Percentiles rank a stretch among this genome's conserved stretches.
Evolutionary conservation across 1,140 invertebrate genomes (phyloP).

Genomic region (Bombus consobrinus): DNA sequence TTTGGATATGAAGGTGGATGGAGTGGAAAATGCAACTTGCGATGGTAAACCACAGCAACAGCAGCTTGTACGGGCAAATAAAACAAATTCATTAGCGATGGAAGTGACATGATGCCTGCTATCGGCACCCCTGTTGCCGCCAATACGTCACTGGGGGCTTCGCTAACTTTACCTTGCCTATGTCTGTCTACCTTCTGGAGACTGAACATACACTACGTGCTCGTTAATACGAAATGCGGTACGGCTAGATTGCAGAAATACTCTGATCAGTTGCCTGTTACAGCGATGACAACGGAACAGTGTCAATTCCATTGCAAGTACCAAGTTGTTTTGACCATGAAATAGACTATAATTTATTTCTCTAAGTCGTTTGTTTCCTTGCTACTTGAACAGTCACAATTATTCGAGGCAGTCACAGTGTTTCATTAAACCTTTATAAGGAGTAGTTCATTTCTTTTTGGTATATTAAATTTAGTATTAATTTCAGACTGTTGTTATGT

Average conservation of each 20-base stretch:
- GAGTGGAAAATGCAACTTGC: constrained; percentile 76
- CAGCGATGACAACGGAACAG: constrained; percentile 42
- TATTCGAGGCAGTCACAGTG: constrained; percentile 14
- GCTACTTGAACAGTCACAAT: constrained; percentile 49
- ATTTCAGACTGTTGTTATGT: constrained; percentile 7
- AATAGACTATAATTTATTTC: constrained; percentile 26
- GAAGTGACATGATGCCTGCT: constrained; percentile 83
- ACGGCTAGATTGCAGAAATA: constrained; percentile 66
- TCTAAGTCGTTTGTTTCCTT: constrained; percentile 59
- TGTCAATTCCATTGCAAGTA: constrained; percentile 59
- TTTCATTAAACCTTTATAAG: constrained; percentile 16
- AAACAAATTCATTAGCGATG: constrained; percentile 81
- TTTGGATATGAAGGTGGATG: constrained; percentile 80
- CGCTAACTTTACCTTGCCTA: constrained; percentile 79
- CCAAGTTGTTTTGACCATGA: constrained; percentile 33
- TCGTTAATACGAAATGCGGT: constrained; percentile 66
- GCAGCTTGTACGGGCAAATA: constrained; percentile 79
- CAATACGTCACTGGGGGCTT: constrained; percentile 81
- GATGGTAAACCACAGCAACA: constrained; percentile 78
- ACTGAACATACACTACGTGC: constrained; percentile 44
- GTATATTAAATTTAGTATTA: constrained; percentile 9
- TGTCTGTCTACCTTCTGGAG: constrained; percentile 48
- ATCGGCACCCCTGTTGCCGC: constrained; percentile 79
- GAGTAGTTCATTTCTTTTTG: constrained; percentile 6
- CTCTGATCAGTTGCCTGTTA: constrained; percentile 62